phyloP scores from a whole-genome alignment of 2,888 invertebrate genomes.

The Arctia plantaginis region DNA sequence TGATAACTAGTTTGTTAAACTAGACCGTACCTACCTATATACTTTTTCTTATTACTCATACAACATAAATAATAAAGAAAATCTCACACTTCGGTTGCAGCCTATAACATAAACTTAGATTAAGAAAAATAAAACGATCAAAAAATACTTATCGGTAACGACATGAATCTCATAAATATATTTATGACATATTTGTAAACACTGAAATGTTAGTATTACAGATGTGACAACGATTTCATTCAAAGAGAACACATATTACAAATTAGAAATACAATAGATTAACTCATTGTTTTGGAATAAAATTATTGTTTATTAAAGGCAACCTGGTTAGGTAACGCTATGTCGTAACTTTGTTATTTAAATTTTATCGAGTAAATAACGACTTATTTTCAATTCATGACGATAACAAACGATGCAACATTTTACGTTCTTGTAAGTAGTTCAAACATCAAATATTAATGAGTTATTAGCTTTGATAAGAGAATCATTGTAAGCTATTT shows the following conservation, averaged over 20 bases:
- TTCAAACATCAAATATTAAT: constrained; percentile 58
- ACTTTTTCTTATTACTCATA: constrained; percentile 1
- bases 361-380: constrained; percentile 31
- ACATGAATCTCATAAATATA: constrained; percentile 25
- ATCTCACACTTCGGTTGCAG: constrained; percentile 14
- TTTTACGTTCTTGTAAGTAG: constrained; percentile 55
- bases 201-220: constrained; percentile 24
- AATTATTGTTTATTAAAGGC: constrained; percentile 20
- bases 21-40: too few species aligned
- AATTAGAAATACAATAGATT: constrained; percentile 23
- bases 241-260: constrained; percentile 11
- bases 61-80: neutral
- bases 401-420: constrained; percentile 36
- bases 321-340: constrained; percentile 28
- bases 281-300: constrained; percentile 19
- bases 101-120: constrained; percentile 12
- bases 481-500: constrained; percentile 34
- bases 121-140: constrained; percentile 15
- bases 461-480: constrained; percentile 59
- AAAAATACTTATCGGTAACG: constrained; percentile 22
- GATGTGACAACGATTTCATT: constrained; percentile 26
- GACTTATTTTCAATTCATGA: constrained; percentile 37
- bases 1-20: neutral
- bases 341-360: constrained; percentile 21
- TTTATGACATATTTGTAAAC: constrained; percentile 37